Evolutionary conservation across 2,113 vertebrate genomes (phyloP).

Genomic region (Mystacornis crossleyi): DNA sequence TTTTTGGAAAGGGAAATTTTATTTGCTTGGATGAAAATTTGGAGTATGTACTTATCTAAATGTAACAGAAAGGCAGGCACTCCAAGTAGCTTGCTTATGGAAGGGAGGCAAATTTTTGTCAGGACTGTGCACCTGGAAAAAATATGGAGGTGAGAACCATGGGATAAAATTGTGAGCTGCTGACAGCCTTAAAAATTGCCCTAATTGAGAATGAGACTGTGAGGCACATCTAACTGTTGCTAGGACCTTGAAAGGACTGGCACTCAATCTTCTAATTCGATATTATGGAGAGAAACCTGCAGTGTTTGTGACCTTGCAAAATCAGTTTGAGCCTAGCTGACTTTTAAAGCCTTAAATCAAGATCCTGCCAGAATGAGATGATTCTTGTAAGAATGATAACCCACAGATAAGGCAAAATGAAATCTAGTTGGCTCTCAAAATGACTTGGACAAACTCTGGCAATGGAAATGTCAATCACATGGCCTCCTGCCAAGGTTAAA

Average conservation of each 20-base stretch:
- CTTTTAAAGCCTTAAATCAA: conserved; percentile 76
- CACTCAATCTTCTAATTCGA: conserved; percentile 52
- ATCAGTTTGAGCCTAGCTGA: conserved; percentile 66
- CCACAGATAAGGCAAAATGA: conserved; percentile 70
- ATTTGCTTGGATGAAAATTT: not conserved
- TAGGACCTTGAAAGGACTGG: conserved; percentile 11
- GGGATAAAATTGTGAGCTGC: conserved; percentile 28
- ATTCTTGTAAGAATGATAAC: conserved; percentile 75
- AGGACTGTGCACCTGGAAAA: not conserved
- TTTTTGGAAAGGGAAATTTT: not conserved
- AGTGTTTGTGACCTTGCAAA: conserved; percentile 70
- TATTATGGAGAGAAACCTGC: conserved; percentile 54
- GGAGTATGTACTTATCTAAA: not conserved
- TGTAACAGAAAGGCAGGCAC: not conserved
- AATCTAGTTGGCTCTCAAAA: conserved; percentile 65
- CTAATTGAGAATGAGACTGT: conserved; percentile 47
- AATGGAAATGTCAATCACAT: conserved; percentile 73
- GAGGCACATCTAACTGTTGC: conserved; percentile 8
- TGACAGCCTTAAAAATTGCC: conserved; percentile 53
- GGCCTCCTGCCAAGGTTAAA: conserved; percentile 64
- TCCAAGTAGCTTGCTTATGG: not conserved
- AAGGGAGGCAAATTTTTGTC: not conserved
- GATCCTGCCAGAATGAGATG: conserved; percentile 61
- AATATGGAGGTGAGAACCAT: conserved; percentile 9
- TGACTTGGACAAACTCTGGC: conserved; percentile 55